A percentile compares a stretch with the other conserved stretches of the same genome.
Conservation (phyloP, 2,113 vertebrate genomes). For the Rattus rattus region DNA sequence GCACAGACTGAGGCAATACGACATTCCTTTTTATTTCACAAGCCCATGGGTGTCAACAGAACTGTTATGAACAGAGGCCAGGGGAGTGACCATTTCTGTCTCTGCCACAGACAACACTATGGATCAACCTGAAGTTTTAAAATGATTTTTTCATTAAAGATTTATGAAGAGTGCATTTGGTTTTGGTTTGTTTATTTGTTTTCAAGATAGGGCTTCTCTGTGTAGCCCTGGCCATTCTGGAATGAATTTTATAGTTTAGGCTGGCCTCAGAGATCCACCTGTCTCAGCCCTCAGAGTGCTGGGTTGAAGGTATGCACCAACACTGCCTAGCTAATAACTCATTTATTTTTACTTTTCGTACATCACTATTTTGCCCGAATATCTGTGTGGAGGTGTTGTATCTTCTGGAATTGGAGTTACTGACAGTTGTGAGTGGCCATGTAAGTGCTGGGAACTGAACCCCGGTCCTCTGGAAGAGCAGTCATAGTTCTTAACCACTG, state of each 20-base stretch:
- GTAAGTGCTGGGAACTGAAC: not conserved
- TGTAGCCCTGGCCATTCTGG: not conserved
- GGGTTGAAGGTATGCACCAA: not conserved
- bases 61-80: not conserved
- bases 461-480: not conserved
- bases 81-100: not conserved
- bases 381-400: not conserved
- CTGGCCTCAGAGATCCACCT: not conserved
- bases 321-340: not conserved
- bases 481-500: not conserved
- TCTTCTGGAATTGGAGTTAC: not conserved
- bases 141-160: not conserved
- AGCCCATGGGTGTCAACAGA: not conserved
- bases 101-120: not conserved
- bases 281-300: not conserved
- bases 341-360: not conserved
- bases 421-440: not conserved
- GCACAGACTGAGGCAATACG: not conserved
- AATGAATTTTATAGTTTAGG: not conserved
- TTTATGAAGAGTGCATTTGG: not conserved
- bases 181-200: not conserved
- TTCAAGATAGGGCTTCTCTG: not conserved
- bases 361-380: not conserved
- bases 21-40: slow-evolving; percentile 40
- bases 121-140: not conserved